Evolutionary conservation across 2,113 vertebrate species (phyloP).

Genomic region (Leucoraja erinaceus): DNA sequence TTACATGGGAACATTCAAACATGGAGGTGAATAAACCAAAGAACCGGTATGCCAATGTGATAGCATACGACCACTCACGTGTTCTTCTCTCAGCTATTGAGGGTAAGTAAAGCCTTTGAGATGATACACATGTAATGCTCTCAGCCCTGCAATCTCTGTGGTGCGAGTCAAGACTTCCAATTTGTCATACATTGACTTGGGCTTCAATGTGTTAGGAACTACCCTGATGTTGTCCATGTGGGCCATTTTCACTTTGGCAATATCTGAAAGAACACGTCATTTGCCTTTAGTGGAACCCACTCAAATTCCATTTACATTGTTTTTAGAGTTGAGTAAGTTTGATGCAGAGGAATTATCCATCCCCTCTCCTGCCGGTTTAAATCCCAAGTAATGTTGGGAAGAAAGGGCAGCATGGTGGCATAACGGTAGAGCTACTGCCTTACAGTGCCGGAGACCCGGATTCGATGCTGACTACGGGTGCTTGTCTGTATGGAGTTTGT

Average conservation of each 20-base stretch:
- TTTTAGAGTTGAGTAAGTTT: neutral
- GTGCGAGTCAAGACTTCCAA: no score
- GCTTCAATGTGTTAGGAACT: neutral
- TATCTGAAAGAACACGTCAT: neutral
- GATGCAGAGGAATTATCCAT: neutral
- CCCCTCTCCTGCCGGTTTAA: neutral
- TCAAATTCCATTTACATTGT: neutral
- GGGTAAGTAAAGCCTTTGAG: slow-evolving; percentile 60
- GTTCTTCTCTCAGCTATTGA: slow-evolving; percentile 91
- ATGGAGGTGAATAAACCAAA: slow-evolving; percentile 99
- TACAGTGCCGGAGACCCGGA: no score
- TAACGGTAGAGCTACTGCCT: no score
- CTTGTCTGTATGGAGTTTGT: no score
- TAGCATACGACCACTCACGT: slow-evolving; percentile 93
- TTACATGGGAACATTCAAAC: slow-evolving; percentile 97
- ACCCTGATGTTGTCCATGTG: neutral
- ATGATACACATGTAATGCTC: neutral
- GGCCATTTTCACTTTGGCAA: neutral
- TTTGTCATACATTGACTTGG: no score
- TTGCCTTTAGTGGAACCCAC: neutral
- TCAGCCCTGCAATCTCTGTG: neutral
- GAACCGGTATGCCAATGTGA: slow-evolving; percentile 98
- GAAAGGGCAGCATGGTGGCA: no score
- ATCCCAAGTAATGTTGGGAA: neutral
- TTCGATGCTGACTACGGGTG: no score